Evolutionary conservation across 2,888 invertebrate species (phyloP), one percentile per base, ranked within the genome.

Genomic region (Rambutsinella grinnellia): DNA sequence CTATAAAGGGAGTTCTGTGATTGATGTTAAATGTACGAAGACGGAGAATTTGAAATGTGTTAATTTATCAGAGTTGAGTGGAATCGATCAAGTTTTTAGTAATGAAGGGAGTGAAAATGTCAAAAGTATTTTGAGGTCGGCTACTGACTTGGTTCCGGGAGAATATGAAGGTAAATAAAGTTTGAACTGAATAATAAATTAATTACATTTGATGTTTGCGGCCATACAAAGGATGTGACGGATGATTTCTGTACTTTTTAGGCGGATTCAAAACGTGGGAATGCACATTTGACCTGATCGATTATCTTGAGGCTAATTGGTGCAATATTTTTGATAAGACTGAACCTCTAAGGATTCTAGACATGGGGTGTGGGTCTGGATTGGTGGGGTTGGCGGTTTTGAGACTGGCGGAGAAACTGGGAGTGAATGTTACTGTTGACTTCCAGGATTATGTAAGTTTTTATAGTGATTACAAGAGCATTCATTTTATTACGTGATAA

Each of bases 241-340:
- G 2, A 23, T 21, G 13, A 24, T 23, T 54, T 54, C 2, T 23
- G 17, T 54, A 21, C 6, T 8, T 24, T 47, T 60, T 85, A 95
- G 97, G 97, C 84, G 98, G 98, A 10, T 89, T 96, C 28, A 97
- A 97, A 89, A 91, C 97, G 76, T 98, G 98, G 98, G 97, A 98
- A 88, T 96, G 97, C 85, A 94, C 95, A 3, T 88, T 90, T 84
- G 97, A 97, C 86, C 87, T 97, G 67, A 87, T 92, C 46, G 86
- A 90, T 76, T 94, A 92, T 86, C 86, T 96, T 46, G 77, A 84
- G 24, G 77, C 79, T 27, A 86, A 88, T 24, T 44, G 57, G 8
- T 27, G 28, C 2, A 0, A 1, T 3, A 24, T 21, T 10, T 46
- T 44, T 44, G 15, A 36, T 26, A 17, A 28, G 2, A 15, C 24